Evolutionary conservation across 1,140 invertebrate genomes (phyloP).

Genomic region (Melipona quadrifasciata): DNA sequence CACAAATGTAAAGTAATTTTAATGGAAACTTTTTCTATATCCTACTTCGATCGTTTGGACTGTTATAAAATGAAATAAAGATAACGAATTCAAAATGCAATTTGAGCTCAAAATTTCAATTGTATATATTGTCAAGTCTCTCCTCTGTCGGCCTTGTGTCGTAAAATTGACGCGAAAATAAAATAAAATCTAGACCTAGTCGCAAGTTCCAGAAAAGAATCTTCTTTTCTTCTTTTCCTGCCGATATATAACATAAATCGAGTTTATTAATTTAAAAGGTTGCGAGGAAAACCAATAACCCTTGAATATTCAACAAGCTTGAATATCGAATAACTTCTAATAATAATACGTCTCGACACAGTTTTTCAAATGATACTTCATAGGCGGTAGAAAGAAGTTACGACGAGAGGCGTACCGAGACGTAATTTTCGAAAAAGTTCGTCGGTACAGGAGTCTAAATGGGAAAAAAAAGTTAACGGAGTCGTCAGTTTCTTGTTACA

Average conservation of each 20-base stretch:
- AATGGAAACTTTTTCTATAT: no score
- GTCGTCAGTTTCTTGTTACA: background rate
- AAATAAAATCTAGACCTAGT: no score
- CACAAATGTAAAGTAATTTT: no score
- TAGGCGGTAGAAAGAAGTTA: background rate
- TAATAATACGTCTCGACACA: slow-evolving; percentile 1
- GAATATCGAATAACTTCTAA: background rate
- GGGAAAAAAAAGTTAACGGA: background rate
- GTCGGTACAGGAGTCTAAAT: background rate
- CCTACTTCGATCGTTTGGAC: no score
- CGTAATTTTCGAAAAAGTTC: background rate
- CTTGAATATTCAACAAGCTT: background rate
- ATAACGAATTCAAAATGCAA: no score
- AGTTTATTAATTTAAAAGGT: background rate
- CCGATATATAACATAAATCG: background rate
- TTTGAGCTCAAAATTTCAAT: no score
- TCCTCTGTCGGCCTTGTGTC: no score
- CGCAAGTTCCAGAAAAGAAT: no score
- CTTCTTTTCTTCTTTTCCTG: no score
- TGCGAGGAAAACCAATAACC: background rate
- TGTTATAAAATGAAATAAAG: no score
- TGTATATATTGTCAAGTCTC: no score
- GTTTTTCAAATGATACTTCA: background rate
- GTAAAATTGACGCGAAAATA: no score
- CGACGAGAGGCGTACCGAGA: background rate